phyloP scores from a whole-genome alignment of 2,888 invertebrate genomes.

The Apeira syringaria region DNA sequence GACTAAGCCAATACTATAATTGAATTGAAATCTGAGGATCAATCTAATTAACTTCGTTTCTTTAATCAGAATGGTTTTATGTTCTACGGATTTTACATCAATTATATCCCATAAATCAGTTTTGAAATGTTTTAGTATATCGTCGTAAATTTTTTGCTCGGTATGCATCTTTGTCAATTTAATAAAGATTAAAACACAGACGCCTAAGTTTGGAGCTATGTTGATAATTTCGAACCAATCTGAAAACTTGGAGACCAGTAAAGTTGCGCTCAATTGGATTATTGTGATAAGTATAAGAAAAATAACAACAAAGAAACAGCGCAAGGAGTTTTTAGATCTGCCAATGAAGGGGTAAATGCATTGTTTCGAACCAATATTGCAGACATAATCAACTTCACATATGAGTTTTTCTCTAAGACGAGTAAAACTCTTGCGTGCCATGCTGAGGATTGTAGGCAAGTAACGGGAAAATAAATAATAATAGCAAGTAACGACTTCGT shows the following conservation, averaged over 20 bases:
- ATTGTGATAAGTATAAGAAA: slow-evolving; percentile 46
- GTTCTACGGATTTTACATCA: slow-evolving; percentile 36
- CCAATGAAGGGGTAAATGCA: slow-evolving; percentile 59
- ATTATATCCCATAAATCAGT: slow-evolving; percentile 52
- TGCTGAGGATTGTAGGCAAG: slow-evolving; percentile 1
- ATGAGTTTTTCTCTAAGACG: slow-evolving; percentile 42
- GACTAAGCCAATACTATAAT: slow-evolving; percentile 48
- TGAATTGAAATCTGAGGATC: slow-evolving; percentile 50
- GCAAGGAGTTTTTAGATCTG: slow-evolving; percentile 37
- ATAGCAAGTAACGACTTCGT: too few relatives aligned
- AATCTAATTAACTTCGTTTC: slow-evolving; percentile 44
- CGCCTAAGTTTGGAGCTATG: slow-evolving; percentile 65
- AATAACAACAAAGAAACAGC: slow-evolving; percentile 42
- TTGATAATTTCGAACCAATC: slow-evolving; percentile 61
- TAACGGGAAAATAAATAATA: too few relatives aligned
- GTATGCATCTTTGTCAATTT: slow-evolving; percentile 55
- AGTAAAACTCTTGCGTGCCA: slow-evolving; percentile 31
- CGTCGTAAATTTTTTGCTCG: slow-evolving; percentile 46
- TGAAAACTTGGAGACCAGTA: slow-evolving; percentile 46
- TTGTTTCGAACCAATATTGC: slow-evolving; percentile 46
- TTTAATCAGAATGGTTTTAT: slow-evolving; percentile 41
- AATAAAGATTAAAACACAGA: slow-evolving; percentile 53
- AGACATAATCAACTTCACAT: slow-evolving; percentile 49
- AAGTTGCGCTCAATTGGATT: slow-evolving; percentile 48
- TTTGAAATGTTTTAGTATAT: slow-evolving; percentile 53